Evolutionary conservation across 2,797 vertebrate species (phyloP), one percentile per base, ranked within the genome.

Genomic region (Astyanax mexicanus): DNA sequence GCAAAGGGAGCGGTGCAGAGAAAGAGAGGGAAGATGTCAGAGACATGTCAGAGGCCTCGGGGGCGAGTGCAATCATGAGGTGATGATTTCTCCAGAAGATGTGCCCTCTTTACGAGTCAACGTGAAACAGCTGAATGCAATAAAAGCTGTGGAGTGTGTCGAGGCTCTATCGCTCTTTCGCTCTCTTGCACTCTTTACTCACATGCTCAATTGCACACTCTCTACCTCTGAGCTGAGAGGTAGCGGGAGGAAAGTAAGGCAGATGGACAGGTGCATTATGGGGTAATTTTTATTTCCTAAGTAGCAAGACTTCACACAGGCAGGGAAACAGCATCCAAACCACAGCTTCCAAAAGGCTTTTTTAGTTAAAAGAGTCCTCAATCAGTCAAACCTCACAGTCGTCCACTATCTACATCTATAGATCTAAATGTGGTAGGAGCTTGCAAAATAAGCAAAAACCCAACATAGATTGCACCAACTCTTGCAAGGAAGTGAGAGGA

Each of bases 41-140:
- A n/a, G n/a, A n/a, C n/a, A n/a, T n/a, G n/a, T n/a, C n/a, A n/a
- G n/a, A n/a, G n/a, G n/a, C n/a, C n/a, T n/a, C n/a, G n/a, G n/a
- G 60, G 58, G 69, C n/a, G 19, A 89, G 82, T 88, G 84, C 87
- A 87, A 86, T 86, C 87, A 87, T 84, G 87, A 89, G 86, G 82
- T 76, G 81, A 86, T 86, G 84, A 87, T 87, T 89, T 91, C 86
- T 87, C 85, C 88, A 88, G 88, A 92, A 91, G n/a, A 88, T 88
- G 86, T 84, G 86, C 83, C 82, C 81, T 90, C 85, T 64, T 79
- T 85, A 79, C 79, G 75, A 88, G 86, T 89, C 86, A 85, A 91
- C 88, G 79, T 80, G 66, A 88, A 91, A 87, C 91, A 92, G 90
- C 90, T 93, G 91, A 84, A 84, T 84, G 80, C 84, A 89, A 92